These are phyloP conservation scores for Atherinomorus stipes DNA, from an alignment of 2,113 vertebrate genomes.

Conservation along the genomic window DNA sequence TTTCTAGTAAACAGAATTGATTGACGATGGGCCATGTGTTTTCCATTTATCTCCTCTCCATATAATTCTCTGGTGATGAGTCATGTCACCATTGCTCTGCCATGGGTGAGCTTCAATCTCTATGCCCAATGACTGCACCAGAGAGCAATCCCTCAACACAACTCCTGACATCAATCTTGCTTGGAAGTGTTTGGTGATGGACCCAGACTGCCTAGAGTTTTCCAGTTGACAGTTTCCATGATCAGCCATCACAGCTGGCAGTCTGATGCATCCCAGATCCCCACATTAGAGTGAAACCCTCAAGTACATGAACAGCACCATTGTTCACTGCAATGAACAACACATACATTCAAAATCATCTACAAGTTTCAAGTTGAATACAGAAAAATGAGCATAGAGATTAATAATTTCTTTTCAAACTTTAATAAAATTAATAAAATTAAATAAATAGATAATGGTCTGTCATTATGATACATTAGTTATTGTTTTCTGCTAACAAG, in stretches of 20 bases:
- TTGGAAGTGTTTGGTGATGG: constrained; percentile 64
- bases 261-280: constrained; percentile 73
- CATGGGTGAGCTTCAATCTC: constrained; percentile 67
- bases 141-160: constrained; percentile 69
- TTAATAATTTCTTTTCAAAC: too few relatives aligned
- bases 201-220: constrained; percentile 64
- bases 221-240: constrained; percentile 64
- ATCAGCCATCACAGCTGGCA: constrained; percentile 73
- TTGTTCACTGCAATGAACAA: constrained; percentile 25
- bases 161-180: constrained; percentile 67
- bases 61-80: constrained; percentile 65
- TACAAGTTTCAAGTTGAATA: too few relatives aligned
- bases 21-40: constrained; percentile 60
- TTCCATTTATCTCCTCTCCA: constrained; percentile 53
- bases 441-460: too few relatives aligned
- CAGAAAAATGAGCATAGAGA: too few relatives aligned
- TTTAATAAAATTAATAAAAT: too few relatives aligned
- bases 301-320: too few relatives aligned
- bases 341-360: too few relatives aligned
- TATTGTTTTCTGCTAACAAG: too few relatives aligned
- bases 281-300: constrained; percentile 22
- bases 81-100: constrained; percentile 65
- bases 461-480: too few relatives aligned
- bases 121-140: constrained; percentile 67
- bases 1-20: constrained; percentile 52